Base-by-base conservation (phyloP, 1,140 invertebrate genomes). In the Procambarus clarkii region DNA sequence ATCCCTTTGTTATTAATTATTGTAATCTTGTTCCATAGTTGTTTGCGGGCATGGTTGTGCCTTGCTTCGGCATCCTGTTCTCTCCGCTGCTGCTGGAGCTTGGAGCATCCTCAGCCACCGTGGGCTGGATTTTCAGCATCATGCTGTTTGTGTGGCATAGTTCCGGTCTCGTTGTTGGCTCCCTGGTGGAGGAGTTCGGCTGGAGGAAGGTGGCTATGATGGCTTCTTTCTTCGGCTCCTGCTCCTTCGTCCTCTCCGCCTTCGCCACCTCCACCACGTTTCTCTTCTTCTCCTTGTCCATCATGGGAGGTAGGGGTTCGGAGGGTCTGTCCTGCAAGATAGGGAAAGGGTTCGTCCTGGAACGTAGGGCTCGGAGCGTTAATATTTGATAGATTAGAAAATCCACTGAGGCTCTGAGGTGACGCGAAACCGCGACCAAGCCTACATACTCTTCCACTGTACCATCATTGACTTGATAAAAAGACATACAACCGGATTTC, bases 21-120 rank as follows among this genome's bases (percentile, higher is more conserved):
- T 54, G 0, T 64, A 11, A 21, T 64, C 18, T 64, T 64, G 18
- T 13, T 54, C 50, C 50, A 18, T 18, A 64, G 60, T 21, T 64
- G 15, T 18, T 18, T 0, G 18, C 21, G 4, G 34, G 34, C 24
- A 74, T 74, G 69, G 69, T 34, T 15, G 69, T 3, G 7, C 69
- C 69, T 21, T 74, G 77, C 48, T 79, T 79, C 77, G n/a, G 77
- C 45, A n/a, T 79, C 44, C 3, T 79, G 9, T 79, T 79, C 77
- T 48, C 77, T 5, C 18, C 45, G 2, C 21, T 79, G 45, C 77
- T 79, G 44, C 45, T 79, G 44, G 77, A 5, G 5, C 77, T 79
- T 44, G 48, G 77, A 11, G 15, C 44, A 21, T 79, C 77, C 77
- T 79, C 77, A 4, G 34, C 77, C 45, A 24, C n/a, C 15, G 34